Base-by-base conservation (phyloP, 1,140 invertebrate genomes). In the Panagrolaimus sp. region DNA sequence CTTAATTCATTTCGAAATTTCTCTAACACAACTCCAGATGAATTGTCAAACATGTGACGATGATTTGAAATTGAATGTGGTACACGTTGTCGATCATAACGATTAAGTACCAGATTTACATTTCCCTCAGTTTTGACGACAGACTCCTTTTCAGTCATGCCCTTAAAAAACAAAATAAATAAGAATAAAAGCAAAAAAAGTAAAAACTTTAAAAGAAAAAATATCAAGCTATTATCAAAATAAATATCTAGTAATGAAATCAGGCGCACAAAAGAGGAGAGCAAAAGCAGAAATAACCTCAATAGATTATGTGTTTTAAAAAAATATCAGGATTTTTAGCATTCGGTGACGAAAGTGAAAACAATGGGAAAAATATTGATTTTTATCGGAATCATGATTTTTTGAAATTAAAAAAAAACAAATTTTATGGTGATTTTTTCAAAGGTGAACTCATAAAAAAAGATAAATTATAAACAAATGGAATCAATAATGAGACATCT, bases 241-340 rank as follows among this genome's bases (percentile, higher is more conserved):
- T 58, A 52, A 52, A 21, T 9, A 58, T 21, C 28, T 28, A 12
- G 28, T 21, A 58, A 26, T 12, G 17, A 12, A 12, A 58, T 10
- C 21, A 21, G 14, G 52, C 21, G 21, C 28, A 21, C 52, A 21
- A 58, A 21, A 17, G 21, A 58, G 14, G 26, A 8, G 48, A 52
- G 48, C n/a, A 15, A 58, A n/a, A 26, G 17, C 52, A 12, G 14
- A 26, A 26, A 28, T 58, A 26, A 28, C 21, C 28, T n/a, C 21
- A 58, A 58, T 21, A 52, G 26, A 52, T 15, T 52, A 58, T 21
- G 52, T 58, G 32, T n/a, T n/a, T n/a, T n/a, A n/a, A n/a, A n/a
- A n/a, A 7, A 38, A 38, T 4, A 38, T 38, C 32, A 38, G 32
- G 32, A 38, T 38, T 38, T 38, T 38, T 7, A 38, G 7, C 32